Evolutionary conservation across 2,797 vertebrate genomes (phyloP).

Genomic region (Semotilus atromaculatus): DNA sequence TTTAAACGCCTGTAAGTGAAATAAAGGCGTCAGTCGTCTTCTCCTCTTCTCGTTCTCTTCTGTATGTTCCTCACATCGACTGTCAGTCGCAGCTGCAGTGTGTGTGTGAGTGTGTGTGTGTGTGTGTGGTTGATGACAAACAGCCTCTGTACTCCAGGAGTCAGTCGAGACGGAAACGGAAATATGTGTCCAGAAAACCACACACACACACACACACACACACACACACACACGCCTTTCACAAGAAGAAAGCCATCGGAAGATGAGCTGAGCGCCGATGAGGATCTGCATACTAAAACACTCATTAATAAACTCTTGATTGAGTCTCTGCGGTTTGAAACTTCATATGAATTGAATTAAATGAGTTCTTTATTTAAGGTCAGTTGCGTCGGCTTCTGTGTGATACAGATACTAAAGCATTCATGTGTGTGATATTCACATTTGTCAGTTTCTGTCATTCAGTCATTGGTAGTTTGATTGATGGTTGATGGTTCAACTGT

Average conservation of each 20-base stretch:
- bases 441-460: no score
- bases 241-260: neutral
- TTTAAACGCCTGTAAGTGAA: neutral
- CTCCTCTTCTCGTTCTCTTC: neutral
- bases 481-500: neutral
- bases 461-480: neutral
- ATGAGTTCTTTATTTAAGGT: neutral
- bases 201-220: no score
- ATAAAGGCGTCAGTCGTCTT: neutral
- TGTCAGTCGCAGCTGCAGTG: neutral
- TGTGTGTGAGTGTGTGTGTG: neutral
- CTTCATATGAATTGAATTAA: neutral
- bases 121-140: neutral
- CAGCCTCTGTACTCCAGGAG: constrained; percentile 1
- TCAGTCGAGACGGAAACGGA: neutral
- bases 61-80: neutral
- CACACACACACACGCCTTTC: neutral
- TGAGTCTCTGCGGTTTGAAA: neutral
- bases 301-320: neutral
- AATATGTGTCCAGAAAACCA: neutral
- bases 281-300: neutral
- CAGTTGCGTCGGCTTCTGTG: neutral
- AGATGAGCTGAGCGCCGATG: neutral
- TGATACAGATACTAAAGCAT: neutral
- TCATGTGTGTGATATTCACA: neutral